Base-by-base conservation (phyloP, 92 coral and sea anemone species). In the Phymanthus crucifer region DNA sequence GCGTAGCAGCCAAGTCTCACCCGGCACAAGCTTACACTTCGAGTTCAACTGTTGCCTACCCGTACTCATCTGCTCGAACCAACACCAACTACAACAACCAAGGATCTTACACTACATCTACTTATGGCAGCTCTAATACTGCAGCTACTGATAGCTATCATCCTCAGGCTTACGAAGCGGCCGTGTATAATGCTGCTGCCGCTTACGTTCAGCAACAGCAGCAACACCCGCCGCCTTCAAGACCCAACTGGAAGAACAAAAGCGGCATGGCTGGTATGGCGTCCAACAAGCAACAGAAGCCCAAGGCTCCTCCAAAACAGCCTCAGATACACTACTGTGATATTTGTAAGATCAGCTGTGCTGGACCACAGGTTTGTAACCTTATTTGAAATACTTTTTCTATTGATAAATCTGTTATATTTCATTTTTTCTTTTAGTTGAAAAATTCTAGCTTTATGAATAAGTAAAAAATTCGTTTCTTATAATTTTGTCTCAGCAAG, bases 261-360 rank as follows among this genome's bases (percentile, higher is more conserved):
- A 87, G 70, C 26, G 85, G 88, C 45, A 88, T 87, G 34, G 56
- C 83, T 12, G 84, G 84, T 1, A 83, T 87, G 77, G 81, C 83
- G 10, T 66, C 87, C 52, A 81, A 81, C 50, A 87, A 83, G 35
- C 95, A 83, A 29, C 87, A 80, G 50, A 84, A 94, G 80, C 94
- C 94, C 1, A 93, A 94, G 71, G 88, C 88, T 1, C 94, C 98
- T 2, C 99, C 99, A 4, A 95, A 94, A 64, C 95, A 94, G 32
- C 99, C 94, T 6, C 99, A 95, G 65, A 86, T 95, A 27, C 99
- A 95, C 80, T 95, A 95, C 86, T 95, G 99, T 87, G 99, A 95
- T 75, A 91, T 95, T 29, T 95, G 99, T 81, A 95, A 95, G 72
- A 95, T 95, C 0, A 95, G 99, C 69, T 95, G 99, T 76, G 99